Conservation (phyloP, 2,888 invertebrate species). For the Napeogenes sylphis region DNA sequence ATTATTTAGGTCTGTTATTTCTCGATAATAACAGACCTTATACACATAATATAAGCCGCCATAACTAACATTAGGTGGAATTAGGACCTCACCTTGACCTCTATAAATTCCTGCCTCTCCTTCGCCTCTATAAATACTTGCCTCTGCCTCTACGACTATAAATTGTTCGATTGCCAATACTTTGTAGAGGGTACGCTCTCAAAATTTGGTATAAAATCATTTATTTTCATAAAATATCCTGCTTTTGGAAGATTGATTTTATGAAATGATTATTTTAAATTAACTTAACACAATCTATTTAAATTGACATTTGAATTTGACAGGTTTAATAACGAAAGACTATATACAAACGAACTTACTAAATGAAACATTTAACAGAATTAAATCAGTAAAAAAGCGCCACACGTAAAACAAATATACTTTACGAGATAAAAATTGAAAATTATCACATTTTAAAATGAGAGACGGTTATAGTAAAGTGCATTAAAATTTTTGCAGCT, state of each 20-base stretch:
- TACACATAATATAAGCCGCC: background rate
- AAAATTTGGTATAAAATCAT: background rate
- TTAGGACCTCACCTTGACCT: constrained; percentile 4
- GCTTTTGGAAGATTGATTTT: background rate
- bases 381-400: background rate
- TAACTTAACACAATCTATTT: too few species aligned
- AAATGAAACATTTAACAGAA: background rate
- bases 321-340: too few species aligned
- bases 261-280: background rate
- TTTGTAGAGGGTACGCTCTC: background rate
- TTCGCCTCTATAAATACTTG: background rate
- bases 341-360: too few species aligned
- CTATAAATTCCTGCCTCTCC: constrained; percentile 1
- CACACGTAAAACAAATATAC: constrained; percentile 1
- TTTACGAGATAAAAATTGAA: constrained; percentile 5
- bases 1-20: too few species aligned
- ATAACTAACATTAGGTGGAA: background rate
- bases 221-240: background rate
- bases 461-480: constrained; percentile 11
- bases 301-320: too few species aligned
- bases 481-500: constrained; percentile 13
- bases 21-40: too few species aligned
- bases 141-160: background rate
- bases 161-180: constrained; percentile 4
- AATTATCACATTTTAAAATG: constrained; percentile 13